Evolutionary conservation across 64 coral and sea anemone genomes (phyloP), one percentile per base, ranked within the genome.

Genomic region (Catalaphyllia jardinei): DNA sequence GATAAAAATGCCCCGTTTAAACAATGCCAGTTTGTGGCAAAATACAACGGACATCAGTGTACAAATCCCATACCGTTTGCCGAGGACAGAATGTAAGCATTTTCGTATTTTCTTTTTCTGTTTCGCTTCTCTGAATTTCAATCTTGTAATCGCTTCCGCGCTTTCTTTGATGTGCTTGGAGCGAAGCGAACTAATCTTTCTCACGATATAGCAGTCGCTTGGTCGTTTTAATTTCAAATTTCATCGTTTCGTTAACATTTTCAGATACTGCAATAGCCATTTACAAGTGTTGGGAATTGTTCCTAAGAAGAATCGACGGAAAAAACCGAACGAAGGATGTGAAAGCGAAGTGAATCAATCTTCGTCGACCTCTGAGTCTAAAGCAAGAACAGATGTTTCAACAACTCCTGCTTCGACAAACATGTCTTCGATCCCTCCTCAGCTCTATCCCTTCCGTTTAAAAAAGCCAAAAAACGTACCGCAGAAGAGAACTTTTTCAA

Each of bases 11-110:
- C 97, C 55, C 97, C 97, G 60, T 99, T 99, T 78, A 99, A 99
- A 90, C 97, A 99, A 86, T 99, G 97, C 75, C 94, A 95, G 77
- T 99, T 95, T 92, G 97, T 99, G 71, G 97, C 97, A 75, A 99
- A 99, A 95, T 99, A 99, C 88, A 99, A 99, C 86, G 97, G 97
- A 88, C 97, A 99, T 79, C 97, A 95, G 73, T 99, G 97, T 91
- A 99, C 97, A 63, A 99, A 99, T 64, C 93, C 97, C 74, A 99
- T 99, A 76, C 97, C 97, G 29, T 87, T 95, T 82, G 67, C 94
- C 62, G 97, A 99, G 86, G 97, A 99, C 85, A 91, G 97, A 91
- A 99, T 99, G 97, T 99, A 90, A 99, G 97, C 89, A 50, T 89
- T 42, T 65, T 28, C 51, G 14, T 31, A 8, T 54, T 94, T 90